Evolutionary conservation across 1,140 invertebrate species (phyloP).

Genomic region (Drosophila mojavensis): DNA sequence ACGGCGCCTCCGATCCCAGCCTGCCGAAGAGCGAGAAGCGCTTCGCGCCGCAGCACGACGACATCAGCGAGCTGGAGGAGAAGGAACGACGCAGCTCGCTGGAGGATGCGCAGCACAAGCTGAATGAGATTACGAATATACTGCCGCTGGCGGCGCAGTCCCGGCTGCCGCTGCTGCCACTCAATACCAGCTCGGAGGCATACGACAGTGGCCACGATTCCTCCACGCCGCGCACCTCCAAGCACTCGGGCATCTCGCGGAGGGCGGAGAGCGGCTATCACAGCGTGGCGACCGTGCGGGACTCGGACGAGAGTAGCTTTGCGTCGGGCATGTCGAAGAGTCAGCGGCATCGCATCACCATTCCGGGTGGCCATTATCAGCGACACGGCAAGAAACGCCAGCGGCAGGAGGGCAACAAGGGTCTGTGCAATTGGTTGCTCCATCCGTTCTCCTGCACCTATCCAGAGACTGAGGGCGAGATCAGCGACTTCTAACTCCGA

Average conservation of each 20-base stretch:
- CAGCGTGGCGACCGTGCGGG: slow-evolving; percentile 89
- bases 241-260: slow-evolving; percentile 90
- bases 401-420: slow-evolving; percentile 72
- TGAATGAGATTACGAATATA: slow-evolving; percentile 72
- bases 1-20: slow-evolving; percentile 96
- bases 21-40: slow-evolving; percentile 88
- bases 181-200: slow-evolving; percentile 85
- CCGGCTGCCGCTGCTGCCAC: slow-evolving; percentile 73
- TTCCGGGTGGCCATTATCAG: slow-evolving; percentile 80
- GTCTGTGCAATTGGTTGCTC: slow-evolving; percentile 83
- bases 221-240: slow-evolving; percentile 90
- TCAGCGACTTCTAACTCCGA: slow-evolving; percentile 86
- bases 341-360: slow-evolving; percentile 87
- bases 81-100: slow-evolving; percentile 86
- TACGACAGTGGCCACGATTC: slow-evolving; percentile 93
- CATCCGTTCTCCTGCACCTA: slow-evolving; percentile 90
- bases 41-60: slow-evolving; percentile 69
- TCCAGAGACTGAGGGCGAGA: slow-evolving; percentile 88
- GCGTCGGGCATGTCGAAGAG: slow-evolving; percentile 90
- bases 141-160: slow-evolving; percentile 85
- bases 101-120: slow-evolving; percentile 87
- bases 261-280: slow-evolving; percentile 95
- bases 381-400: slow-evolving; percentile 74
- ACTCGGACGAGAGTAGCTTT: slow-evolving; percentile 93
- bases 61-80: slow-evolving; percentile 84